Evolutionary conservation across 2,888 invertebrate genomes (phyloP), one percentile per base, ranked within the genome.

Genomic region (Nomada fucata): DNA sequence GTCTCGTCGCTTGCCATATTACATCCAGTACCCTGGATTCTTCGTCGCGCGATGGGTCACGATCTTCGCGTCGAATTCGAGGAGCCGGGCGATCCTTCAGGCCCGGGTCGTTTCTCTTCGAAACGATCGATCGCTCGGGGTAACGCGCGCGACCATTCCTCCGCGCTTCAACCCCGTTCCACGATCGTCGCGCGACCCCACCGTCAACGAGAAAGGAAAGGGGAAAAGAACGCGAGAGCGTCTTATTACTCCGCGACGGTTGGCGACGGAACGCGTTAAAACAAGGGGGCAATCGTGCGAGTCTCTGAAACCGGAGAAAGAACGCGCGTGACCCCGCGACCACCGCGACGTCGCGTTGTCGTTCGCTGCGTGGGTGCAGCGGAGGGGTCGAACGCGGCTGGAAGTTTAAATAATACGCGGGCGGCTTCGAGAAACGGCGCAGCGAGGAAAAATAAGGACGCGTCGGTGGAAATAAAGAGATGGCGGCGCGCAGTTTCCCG

Each of bases 331-430:
- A 52, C 50, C 59, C 4, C 59, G n/a, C 4, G 57, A 15, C 50
- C 59, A 15, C 15, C 23, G 29, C 36, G 50, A n/a, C 42, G 52
- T 52, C 68, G 68, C n/a, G 60, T 67, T 23, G n/a, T 42, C 20
- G 1, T 59, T 15, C 52, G 68, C 29, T 1, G 5, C 18, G 26
- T 13, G 23, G 36, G 13, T 1, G 65, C 20, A 23, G 15, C 26
- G 4, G 20, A 1, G 18, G 9, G 15, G 26, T 10, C 10, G 57
- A 18, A 26, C 44, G 57, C 36, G 57, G 59, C 7, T 75, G 61
- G 61, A 72, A 76, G 72, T 76, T 72, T 72, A 72, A 76, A 76
- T 72, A 76, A 76, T 42, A 59, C 72, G 42, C 23, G 36, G 42
- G 53, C 47, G 18, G 13, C 47, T 1, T 18, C 36, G 36, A 57